Percentiles rank a stretch among this genome's conserved stretches.
Conservation (phyloP, 2,888 invertebrate species). For the Drosophila picticornis region DNA sequence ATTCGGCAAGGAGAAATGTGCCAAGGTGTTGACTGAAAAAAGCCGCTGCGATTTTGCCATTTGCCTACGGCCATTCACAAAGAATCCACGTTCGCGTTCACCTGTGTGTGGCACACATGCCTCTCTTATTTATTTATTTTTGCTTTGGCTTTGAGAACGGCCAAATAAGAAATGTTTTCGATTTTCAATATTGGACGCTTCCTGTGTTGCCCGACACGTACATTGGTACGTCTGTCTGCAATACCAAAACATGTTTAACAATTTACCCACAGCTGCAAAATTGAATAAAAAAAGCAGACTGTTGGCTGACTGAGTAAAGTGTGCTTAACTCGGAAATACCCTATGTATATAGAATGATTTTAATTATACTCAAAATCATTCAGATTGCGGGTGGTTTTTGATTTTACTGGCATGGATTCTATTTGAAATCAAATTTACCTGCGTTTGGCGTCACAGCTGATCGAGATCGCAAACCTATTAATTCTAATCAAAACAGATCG, state of each 20-base stretch:
- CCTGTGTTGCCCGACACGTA: slow-evolving; percentile 25
- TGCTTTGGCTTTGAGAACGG: neutral
- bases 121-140: neutral
- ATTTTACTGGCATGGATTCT: neutral
- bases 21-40: slow-evolving; percentile 2
- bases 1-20: slow-evolving; percentile 14
- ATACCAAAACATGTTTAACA: slow-evolving; percentile 17
- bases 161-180: slow-evolving; percentile 4
- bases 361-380: neutral
- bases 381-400: neutral
- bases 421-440: neutral
- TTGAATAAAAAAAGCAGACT: neutral
- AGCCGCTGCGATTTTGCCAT: slow-evolving; percentile 1
- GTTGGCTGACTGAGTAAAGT: too few species aligned
- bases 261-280: slow-evolving; percentile 13
- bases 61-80: neutral
- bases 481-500: too few species aligned
- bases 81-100: slow-evolving; percentile 3
- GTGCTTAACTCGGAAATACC: neutral
- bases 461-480: neutral
- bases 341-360: neutral
- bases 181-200: slow-evolving; percentile 7
- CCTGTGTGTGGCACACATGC: slow-evolving; percentile 2
- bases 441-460: neutral
- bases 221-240: neutral